Evolutionary conservation across 2,797 vertebrate genomes (phyloP), one percentile per base, ranked within the genome.

Genomic region (Propithecus deckenii): DNA sequence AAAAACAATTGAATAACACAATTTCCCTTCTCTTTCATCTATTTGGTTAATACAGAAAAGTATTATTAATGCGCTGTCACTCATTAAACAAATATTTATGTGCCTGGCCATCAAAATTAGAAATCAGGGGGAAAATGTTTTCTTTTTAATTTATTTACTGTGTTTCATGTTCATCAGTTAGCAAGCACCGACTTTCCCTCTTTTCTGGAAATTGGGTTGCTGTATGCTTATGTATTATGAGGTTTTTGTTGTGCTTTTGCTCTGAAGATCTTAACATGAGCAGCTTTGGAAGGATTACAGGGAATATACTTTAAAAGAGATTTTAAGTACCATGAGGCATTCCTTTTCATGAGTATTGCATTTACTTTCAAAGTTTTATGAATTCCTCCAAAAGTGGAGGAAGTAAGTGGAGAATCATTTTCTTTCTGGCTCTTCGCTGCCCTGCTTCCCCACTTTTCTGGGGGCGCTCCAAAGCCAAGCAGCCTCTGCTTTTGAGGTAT

Each of bases 181-280:
- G 81, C 88, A 91, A 52, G 41, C 74, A 84, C 52, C 0, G 7
- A n/a, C 35, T 97, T 71, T 88, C 7, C 65, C 7, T n/a, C 38
- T 85, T 90, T 69, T 63, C 69, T 89, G 71, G 67, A 91, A 11
- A 79, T 69, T 92, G 79, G 46, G 35, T 93, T 96, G 63, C 86
- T 91, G n/a, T 35, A 55, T 80, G 55, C 38, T 89, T 96, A 92
- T 74, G 52, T 87, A 91, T 91, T 87, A 78, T 55, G 74, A 96
- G 28, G 38, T 79, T 95, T 97, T 94, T 94, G 65, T 96, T 97
- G 81, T 91, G 46, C 23, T 38, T 89, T 95, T 95, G 76, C 71
- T 95, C 78, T 92, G 91, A 96, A 97, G 90, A 94, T 94, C 79
- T 96, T 89, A 93, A 96, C 55, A 65, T 72, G 87, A 96, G 72